Conservation (phyloP, 1,140 invertebrate species). For the Calliopsis andreniformis region DNA sequence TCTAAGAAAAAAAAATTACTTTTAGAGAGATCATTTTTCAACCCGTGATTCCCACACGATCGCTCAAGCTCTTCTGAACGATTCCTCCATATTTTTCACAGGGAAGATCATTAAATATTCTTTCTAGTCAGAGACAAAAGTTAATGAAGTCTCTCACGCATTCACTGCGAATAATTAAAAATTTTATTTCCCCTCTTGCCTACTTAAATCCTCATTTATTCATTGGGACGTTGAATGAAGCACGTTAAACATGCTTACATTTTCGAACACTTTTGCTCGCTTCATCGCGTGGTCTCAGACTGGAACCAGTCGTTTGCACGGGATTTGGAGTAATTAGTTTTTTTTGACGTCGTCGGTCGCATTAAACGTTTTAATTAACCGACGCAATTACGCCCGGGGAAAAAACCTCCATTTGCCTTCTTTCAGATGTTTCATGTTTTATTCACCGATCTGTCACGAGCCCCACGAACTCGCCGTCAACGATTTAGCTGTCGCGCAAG, state of each 20-base stretch:
- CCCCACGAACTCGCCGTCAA: neutral
- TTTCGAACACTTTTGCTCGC: conserved; percentile 9
- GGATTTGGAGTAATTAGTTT: conserved; percentile 34
- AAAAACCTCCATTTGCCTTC: neutral
- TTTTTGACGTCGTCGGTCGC: no score
- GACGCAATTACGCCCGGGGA: conserved; percentile 3
- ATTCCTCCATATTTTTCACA: no score
- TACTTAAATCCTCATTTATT: conserved; percentile 1
- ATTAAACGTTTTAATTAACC: conserved; percentile 41
- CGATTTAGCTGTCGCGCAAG: neutral
- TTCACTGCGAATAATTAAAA: neutral
- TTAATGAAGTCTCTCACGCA: neutral
- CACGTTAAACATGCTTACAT: neutral
- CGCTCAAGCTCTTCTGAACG: no score
- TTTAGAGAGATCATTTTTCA: no score
- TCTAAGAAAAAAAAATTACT: no score
- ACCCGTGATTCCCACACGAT: no score
- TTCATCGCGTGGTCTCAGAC: neutral
- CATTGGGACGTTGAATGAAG: neutral
- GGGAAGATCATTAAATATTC: no score
- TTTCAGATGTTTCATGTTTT: conserved; percentile 6
- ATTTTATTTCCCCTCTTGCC: neutral
- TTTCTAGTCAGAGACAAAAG: neutral
- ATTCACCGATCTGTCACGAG: neutral
- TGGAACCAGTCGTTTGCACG: neutral